Base-by-base conservation (phyloP, 2,797 vertebrate genomes). In the Acropternis orthonyx region DNA sequence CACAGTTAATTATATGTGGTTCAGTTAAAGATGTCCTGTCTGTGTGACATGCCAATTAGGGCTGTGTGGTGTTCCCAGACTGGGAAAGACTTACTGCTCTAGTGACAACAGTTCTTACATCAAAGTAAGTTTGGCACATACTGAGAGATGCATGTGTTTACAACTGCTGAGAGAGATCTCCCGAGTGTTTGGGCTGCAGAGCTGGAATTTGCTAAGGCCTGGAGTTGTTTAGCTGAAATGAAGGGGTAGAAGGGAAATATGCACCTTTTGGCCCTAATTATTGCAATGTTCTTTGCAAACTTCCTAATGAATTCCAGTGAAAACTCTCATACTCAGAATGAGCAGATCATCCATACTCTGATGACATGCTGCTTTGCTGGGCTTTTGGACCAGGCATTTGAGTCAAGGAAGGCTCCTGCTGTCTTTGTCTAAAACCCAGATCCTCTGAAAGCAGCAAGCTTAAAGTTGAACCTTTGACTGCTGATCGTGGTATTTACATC, bases 401-500 rank as follows among this genome's bases (percentile, higher is more conserved):
- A 79, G 30, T 44, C 27, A 75, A 81, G 51, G n/a, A 92, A 81
- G 44, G 27, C 15, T 88, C 66, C 62, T 92, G 37, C 63, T 77
- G 68, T 89, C 74, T 94, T 87, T 71, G 36, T 89, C 88, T 74
- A 79, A 93, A 67, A 12, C 56, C 84, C 49, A 61, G 54, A 49
- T 71, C 41, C 48, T 88, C 74, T 85, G 63, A 82, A 93, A 87
- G 54, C 36, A 66, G 44, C 37, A 89, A 79, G 77, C 12, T 85
- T 79, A 37, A 43, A 0, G 0, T 43, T 84, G 85, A 85, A 93
- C 37, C 13, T 93, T 89, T 89, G 82, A 74, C 74, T 93, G 83
- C 83, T 93, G 75, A 65, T 67, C 8, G 3, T 36, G 65, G 39
- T 81, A 92, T 94, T 95, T 94, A 68, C 71, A 41, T 94, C 81